Base-by-base conservation (phyloP, 1,140 invertebrate species). In the Listronotus oregonensis region DNA sequence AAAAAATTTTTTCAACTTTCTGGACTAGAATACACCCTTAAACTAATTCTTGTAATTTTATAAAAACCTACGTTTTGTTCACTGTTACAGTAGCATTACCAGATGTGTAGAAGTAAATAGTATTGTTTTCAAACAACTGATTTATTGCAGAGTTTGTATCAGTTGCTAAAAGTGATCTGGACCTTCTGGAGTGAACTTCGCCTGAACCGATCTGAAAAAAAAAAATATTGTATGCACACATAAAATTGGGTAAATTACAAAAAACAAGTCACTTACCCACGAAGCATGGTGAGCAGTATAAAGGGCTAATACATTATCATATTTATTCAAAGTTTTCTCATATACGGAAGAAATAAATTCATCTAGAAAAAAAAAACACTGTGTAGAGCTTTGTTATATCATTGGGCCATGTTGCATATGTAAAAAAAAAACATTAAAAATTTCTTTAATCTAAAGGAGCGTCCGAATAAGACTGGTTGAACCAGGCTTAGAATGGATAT, bases 241-340 rank as follows among this genome's bases (percentile, higher is more conserved):
- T 2, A 27, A 37, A 17, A 4, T 52, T 18, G 5, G 7, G 34
- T 37, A 10, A 37, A 37, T 37, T 12, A 37, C n/a, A n/a, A 10
- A 37, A 12, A 63, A 46, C 55, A 27, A 40, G 32, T 52, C 1
- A 81, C 14, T 78, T 78, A 82, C 71, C 72, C 77, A 77, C 44
- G 75, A 75, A 37, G 75, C 66, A 65, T 77, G 75, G 52, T 71
- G 62, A 4, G 66, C 73, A 14, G 78, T 79, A 46, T 74, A 77
- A 6, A 79, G 15, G 21, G 72, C 74, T 5, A 79, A 51, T 51
- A 78, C 66, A 62, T 77, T 69, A 15, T 71, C 57, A 62, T 75
- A 18, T 10, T 72, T 68, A 40, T 70, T 52, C 9, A 65, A 21
- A 43, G 77, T 46, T 43, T 69, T 64, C 18, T 69, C 67, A 68